phyloP scores from a whole-genome alignment of 2,113 vertebrate genomes.

The Hucho hucho region DNA sequence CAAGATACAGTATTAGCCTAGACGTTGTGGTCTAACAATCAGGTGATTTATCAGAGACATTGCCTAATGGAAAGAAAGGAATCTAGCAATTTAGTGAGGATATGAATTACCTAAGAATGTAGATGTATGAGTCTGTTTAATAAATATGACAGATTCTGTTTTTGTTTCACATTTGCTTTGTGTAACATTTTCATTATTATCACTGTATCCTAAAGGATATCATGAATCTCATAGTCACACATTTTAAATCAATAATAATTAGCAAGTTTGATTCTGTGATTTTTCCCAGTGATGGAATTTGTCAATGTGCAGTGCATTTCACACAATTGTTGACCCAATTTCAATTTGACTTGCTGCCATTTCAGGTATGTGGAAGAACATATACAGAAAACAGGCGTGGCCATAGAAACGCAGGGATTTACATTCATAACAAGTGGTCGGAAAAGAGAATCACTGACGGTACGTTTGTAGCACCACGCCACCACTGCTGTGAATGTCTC shows the following conservation, averaged over 20 bases:
- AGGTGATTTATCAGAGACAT: background rate
- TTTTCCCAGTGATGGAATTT: background rate
- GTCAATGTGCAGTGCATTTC: background rate
- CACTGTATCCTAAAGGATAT: background rate
- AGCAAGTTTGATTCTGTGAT: background rate
- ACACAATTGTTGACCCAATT: background rate
- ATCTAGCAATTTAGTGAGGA: background rate
- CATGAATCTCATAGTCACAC: background rate
- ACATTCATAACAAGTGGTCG: slow-evolving; percentile 80
- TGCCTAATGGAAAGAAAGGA: too few relatives aligned
- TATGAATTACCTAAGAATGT: background rate
- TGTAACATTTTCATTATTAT: background rate
- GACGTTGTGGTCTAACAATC: background rate
- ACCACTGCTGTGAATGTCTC: too few relatives aligned
- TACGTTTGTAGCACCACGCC: slow-evolving; percentile 43
- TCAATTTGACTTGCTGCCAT: slow-evolving; percentile 13
- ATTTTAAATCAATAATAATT: background rate
- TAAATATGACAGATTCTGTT: background rate
- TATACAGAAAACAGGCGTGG: slow-evolving; percentile 80
- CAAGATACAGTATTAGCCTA: background rate
- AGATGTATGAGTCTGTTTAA: background rate
- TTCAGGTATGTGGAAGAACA: slow-evolving; percentile 80
- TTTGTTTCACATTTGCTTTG: background rate
- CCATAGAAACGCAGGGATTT: slow-evolving; percentile 81
- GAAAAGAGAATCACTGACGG: slow-evolving; percentile 79